A percentile compares a stretch with the other conserved stretches of the same genome.
These are phyloP conservation scores for Petrolisthes manimaculis DNA, from an alignment of 2,888 invertebrate species.

Conservation along the genomic window DNA sequence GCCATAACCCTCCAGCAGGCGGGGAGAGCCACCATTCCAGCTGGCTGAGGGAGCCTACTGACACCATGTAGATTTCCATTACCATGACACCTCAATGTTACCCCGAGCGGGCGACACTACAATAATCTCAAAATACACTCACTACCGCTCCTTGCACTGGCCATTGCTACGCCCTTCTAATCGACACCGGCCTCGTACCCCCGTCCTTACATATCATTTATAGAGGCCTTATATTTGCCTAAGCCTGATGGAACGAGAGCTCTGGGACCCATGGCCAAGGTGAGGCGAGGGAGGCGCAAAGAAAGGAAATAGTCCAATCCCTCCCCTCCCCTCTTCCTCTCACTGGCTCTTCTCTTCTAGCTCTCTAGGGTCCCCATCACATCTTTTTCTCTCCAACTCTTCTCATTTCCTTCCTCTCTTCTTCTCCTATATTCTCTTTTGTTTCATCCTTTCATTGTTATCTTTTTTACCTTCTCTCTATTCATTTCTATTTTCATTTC, in stretches of 20 bases:
- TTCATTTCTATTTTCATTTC: too few relatives aligned
- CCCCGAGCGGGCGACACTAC: slow-evolving; percentile 58
- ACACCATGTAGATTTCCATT: slow-evolving; percentile 61
- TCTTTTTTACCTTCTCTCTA: too few relatives aligned
- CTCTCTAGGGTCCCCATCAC: neutral
- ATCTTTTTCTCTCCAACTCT: neutral
- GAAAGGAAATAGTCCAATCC: slow-evolving; percentile 26
- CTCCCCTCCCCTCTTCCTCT: neutral
- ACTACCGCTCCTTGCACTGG: slow-evolving; percentile 48
- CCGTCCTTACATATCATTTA: slow-evolving; percentile 61
- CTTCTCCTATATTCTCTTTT: too few relatives aligned
- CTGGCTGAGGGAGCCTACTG: slow-evolving; percentile 51
- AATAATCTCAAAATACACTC: slow-evolving; percentile 61
- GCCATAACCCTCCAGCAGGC: slow-evolving; percentile 45
- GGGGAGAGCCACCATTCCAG: slow-evolving; percentile 45
- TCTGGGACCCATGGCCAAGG: slow-evolving; percentile 48
- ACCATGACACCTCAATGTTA: slow-evolving; percentile 57
- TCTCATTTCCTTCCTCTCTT: too few relatives aligned
- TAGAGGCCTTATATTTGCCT: slow-evolving; percentile 61
- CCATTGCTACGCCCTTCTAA: slow-evolving; percentile 60
- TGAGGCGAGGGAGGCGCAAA: slow-evolving; percentile 31
- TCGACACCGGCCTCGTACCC: slow-evolving; percentile 49
- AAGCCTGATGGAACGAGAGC: slow-evolving; percentile 60
- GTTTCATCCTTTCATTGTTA: too few relatives aligned
- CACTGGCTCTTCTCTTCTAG: neutral